phyloP scores from a whole-genome alignment of 2,888 invertebrate species.

The Lasioglossum zephyrum region DNA sequence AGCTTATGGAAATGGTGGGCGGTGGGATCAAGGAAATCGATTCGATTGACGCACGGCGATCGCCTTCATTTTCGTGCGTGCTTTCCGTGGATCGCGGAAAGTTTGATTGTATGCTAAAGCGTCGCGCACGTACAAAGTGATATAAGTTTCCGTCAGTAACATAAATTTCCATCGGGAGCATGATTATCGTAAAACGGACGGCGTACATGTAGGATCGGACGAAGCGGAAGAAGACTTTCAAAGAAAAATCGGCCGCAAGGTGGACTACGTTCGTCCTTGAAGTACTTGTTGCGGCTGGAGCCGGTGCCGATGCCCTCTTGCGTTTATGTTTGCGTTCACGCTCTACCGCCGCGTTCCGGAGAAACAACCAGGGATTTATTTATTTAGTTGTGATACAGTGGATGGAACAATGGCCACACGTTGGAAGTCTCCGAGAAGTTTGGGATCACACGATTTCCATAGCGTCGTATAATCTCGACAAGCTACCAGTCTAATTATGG shows the following conservation, averaged over 20 bases:
- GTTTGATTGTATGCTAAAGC: not conserved
- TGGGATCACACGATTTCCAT: not conserved
- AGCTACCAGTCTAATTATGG: not conserved
- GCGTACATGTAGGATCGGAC: too few relatives aligned
- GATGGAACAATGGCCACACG: not conserved
- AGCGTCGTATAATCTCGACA: not conserved
- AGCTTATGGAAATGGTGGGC: not conserved
- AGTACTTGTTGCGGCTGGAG: not conserved
- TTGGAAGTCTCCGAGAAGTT: not conserved
- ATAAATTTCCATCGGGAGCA: not conserved
- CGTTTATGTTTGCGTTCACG: not conserved
- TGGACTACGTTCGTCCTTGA: constrained; percentile 42
- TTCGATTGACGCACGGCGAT: not conserved
- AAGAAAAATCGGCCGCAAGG: constrained; percentile 34
- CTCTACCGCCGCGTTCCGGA: not conserved
- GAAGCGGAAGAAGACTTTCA: not conserved
- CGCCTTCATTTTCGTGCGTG: not conserved
- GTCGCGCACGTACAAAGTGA: not conserved
- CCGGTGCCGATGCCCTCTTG: constrained; percentile 23
- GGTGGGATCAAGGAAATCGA: not conserved
- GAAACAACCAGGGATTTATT: not conserved
- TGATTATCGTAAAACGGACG: not conserved
- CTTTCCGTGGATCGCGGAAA: not conserved
- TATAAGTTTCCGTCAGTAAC: not conserved
- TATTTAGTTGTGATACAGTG: not conserved